Evolutionary conservation across 1,140 invertebrate species (phyloP).

Genomic region (Cardiocondyla obscurior): DNA sequence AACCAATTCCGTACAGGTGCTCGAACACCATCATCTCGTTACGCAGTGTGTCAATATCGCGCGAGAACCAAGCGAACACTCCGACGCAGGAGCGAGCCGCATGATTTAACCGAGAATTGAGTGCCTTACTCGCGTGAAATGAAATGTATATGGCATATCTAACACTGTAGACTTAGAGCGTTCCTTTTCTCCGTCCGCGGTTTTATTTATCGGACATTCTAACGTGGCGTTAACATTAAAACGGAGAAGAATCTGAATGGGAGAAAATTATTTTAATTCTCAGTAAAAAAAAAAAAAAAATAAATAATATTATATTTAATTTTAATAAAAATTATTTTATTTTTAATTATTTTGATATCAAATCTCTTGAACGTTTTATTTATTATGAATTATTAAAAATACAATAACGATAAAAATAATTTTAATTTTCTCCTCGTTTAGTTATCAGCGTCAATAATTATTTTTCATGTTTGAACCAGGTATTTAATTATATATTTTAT

Average conservation of each 20-base stretch:
- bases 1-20: slow-evolving; percentile 66
- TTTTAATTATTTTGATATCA: no score
- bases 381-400: no score
- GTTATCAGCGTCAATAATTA: no score
- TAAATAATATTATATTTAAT: no score
- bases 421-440: no score
- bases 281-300: no score
- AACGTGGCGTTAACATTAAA: background rate
- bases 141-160: background rate
- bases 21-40: slow-evolving; percentile 47
- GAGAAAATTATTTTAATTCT: no score
- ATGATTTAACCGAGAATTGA: slow-evolving; percentile 36
- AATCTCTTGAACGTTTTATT: no score
- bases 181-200: background rate
- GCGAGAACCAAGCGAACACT: slow-evolving; percentile 24
- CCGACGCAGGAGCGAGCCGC: slow-evolving; percentile 13
- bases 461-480: background rate
- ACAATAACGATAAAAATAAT: no score
- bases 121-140: background rate
- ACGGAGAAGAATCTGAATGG: no score
- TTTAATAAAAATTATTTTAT: no score
- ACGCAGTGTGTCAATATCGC: slow-evolving; percentile 55
- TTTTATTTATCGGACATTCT: background rate
- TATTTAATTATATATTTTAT: background rate
- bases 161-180: background rate